Conservation (phyloP, 1,140 invertebrate species). For the Nebria ingens region DNA sequence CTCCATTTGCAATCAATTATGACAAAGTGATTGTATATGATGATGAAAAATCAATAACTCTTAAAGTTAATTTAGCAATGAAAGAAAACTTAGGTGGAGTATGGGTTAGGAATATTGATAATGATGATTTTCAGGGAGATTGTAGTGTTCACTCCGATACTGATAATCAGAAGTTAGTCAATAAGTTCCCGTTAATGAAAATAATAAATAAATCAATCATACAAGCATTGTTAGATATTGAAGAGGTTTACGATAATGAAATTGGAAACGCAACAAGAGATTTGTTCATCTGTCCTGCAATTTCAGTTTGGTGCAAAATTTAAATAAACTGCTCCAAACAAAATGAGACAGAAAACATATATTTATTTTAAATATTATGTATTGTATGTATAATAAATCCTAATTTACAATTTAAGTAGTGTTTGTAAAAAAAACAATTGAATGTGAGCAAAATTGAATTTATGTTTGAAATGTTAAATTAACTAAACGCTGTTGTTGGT, state of each 20-base stretch:
- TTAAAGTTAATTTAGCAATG: slow-evolving; percentile 53
- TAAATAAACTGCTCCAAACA: too few species aligned
- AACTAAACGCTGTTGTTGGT: background rate
- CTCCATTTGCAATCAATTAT: slow-evolving; percentile 46
- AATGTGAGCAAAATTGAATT: too few species aligned
- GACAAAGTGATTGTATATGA: slow-evolving; percentile 52
- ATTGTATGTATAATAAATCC: too few species aligned
- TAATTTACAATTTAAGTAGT: too few species aligned
- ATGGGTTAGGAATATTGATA: slow-evolving; percentile 76
- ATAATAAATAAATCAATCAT: slow-evolving; percentile 49
- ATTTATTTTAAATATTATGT: too few species aligned
- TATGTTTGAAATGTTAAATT: too few species aligned
- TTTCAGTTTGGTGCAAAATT: too few species aligned
- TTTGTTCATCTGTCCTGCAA: too few species aligned
- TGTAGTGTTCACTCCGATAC: slow-evolving; percentile 40
- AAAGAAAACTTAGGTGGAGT: slow-evolving; percentile 58
- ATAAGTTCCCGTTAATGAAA: slow-evolving; percentile 43
- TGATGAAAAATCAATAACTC: slow-evolving; percentile 46
- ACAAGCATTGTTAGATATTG: slow-evolving; percentile 43
- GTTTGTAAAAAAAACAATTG: too few species aligned
- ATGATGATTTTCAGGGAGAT: slow-evolving; percentile 60
- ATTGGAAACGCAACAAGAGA: too few species aligned
- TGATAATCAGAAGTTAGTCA: slow-evolving; percentile 35
- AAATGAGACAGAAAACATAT: too few species aligned
- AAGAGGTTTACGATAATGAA: slow-evolving; percentile 33